phyloP scores from a whole-genome alignment of 2,888 invertebrate species.

The Drosophila recens region DNA sequence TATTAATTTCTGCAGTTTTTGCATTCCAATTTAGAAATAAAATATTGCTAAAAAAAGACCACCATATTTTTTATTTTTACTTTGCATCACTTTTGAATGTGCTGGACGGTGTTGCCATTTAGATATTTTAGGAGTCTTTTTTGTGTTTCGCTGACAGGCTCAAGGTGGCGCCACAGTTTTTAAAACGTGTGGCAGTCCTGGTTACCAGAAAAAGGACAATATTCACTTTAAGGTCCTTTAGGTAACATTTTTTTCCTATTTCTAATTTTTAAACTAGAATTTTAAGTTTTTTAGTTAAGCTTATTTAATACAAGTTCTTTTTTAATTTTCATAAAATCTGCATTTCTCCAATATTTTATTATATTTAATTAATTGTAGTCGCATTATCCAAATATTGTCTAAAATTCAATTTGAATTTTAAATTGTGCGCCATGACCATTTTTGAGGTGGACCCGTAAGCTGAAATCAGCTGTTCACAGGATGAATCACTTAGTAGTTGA shows the following conservation, averaged over 20 bases:
- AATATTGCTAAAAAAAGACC: no score
- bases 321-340: not conserved
- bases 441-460: not conserved
- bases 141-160: not conserved
- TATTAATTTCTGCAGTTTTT: no score
- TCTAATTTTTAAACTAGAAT: not conserved
- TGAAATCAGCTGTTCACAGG: constrained; percentile 44
- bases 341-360: no score
- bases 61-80: no score
- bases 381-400: not conserved
- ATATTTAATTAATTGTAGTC: no score
- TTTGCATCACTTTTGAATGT: no score
- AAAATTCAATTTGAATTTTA: not conserved
- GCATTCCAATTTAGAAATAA: no score
- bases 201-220: not conserved
- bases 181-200: not conserved
- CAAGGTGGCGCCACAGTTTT: not conserved
- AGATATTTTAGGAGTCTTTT: not conserved
- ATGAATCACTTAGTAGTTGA: constrained; percentile 20
- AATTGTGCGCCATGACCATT: not conserved
- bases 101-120: no score
- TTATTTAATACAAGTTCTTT: not conserved
- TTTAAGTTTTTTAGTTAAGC: not conserved
- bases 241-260: not conserved
- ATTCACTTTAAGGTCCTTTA: not conserved